These are phyloP conservation scores for Eupithecia inturbata DNA, from an alignment of 2,888 invertebrate species.

Conservation along the genomic window DNA sequence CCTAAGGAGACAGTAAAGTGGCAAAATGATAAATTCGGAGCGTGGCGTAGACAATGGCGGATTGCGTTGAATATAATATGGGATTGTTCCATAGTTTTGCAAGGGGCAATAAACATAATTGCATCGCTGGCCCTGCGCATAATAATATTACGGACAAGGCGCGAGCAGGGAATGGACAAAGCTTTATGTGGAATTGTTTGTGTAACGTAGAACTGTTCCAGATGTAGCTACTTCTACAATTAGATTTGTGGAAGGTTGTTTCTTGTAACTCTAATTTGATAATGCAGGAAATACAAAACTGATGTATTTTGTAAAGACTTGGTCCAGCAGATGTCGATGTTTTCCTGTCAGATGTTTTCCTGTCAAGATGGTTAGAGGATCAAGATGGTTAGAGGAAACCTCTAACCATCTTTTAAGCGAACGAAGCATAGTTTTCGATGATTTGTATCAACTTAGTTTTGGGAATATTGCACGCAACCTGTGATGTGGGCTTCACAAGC, in stretches of 20 bases:
- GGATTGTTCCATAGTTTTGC: slow-evolving; percentile 48
- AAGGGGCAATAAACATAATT: slow-evolving; percentile 62
- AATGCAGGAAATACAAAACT: neutral
- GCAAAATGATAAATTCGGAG: slow-evolving; percentile 63
- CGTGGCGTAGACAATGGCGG: slow-evolving; percentile 53
- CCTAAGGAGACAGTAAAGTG: slow-evolving; percentile 64
- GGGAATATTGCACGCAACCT: neutral
- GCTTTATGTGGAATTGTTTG: slow-evolving; percentile 18
- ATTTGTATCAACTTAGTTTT: neutral
- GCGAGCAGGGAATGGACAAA: slow-evolving; percentile 32
- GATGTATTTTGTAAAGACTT: neutral
- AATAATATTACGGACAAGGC: slow-evolving; percentile 38
- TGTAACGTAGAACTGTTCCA: neutral
- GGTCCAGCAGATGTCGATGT: neutral
- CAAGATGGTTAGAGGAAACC: too few species aligned
- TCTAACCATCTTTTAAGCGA: neutral
- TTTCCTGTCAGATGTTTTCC: neutral
- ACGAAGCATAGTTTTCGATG: neutral
- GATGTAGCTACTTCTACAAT: neutral
- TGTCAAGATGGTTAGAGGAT: too few species aligned
- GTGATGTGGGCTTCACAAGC: neutral
- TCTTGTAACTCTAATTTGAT: neutral
- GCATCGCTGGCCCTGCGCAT: slow-evolving; percentile 48
- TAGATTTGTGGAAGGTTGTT: slow-evolving; percentile 1
- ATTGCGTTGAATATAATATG: slow-evolving; percentile 40